phyloP scores from a whole-genome alignment of 2,888 invertebrate genomes.

The Cataglyphis rosenhaueri region DNA sequence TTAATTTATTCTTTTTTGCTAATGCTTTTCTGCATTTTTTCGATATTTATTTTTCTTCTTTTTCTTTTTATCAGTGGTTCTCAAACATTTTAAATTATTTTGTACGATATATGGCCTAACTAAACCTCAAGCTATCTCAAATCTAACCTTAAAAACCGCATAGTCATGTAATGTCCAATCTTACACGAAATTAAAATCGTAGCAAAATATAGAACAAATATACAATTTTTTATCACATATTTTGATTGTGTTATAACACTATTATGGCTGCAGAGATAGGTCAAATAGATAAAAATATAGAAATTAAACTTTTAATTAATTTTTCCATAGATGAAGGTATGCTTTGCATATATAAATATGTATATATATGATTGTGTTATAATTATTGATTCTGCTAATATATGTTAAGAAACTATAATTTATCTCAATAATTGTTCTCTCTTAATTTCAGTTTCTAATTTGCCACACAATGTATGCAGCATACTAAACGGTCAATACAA shows the following conservation, averaged over 20 bases:
- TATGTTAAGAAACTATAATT: neutral
- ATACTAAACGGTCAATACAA: conserved; percentile 62
- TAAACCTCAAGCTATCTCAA: neutral
- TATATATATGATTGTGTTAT: neutral
- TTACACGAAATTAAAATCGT: neutral
- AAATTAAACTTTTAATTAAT: conserved; percentile 38
- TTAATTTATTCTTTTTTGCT: neutral
- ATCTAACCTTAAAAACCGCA: neutral
- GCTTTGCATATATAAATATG: neutral
- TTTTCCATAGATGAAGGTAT: conserved; percentile 19
- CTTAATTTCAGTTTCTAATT: conserved; percentile 53
- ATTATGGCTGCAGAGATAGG: neutral
- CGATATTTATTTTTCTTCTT: neutral
- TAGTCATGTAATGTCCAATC: neutral
- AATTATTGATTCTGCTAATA: conserved; percentile 4
- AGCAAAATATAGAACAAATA: neutral
- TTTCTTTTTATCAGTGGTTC: neutral
- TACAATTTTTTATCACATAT: neutral
- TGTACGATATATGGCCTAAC: neutral
- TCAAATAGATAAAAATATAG: conserved; percentile 2
- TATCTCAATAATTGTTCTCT: conserved; percentile 13
- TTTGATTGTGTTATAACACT: neutral
- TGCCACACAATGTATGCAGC: conserved; percentile 26
- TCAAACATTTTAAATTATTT: neutral
- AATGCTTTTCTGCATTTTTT: neutral